Evolutionary conservation across 2,888 invertebrate species (phyloP).

Genomic region (Eustalomyia histrio): DNA sequence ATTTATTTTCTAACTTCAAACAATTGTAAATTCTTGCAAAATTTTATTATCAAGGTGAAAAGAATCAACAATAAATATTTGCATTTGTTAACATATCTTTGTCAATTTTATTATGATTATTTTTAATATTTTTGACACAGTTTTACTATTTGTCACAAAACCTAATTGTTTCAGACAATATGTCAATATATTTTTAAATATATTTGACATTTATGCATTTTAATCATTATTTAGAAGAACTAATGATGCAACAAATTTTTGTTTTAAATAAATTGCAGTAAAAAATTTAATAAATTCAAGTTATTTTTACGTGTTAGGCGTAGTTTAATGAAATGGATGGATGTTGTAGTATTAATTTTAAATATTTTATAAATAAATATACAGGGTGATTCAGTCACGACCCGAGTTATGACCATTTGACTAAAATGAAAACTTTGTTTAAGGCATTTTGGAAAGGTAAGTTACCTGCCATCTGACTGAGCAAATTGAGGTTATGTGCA

Average conservation of each 20-base stretch:
- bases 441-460: too few species aligned
- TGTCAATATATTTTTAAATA: constrained; percentile 8
- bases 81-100: constrained; percentile 9
- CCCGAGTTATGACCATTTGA: too few species aligned
- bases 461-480: too few species aligned
- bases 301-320: not conserved
- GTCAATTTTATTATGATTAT: not conserved
- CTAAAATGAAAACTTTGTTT: too few species aligned
- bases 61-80: constrained; percentile 1
- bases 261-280: not conserved
- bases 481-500: too few species aligned
- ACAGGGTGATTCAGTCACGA: too few species aligned
- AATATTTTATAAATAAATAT: too few species aligned
- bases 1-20: not conserved
- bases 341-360: too few species aligned
- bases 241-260: not conserved
- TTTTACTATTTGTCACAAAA: constrained; percentile 22
- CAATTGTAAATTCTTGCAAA: not conserved
- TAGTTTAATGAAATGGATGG: too few species aligned
- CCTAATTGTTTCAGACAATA: not conserved
- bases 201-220: not conserved
- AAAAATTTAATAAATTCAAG: not conserved
- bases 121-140: constrained; percentile 20
- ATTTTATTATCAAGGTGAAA: constrained; percentile 12
- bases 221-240: not conserved